Evolutionary conservation across 2,113 vertebrate species (phyloP).

Genomic region (Platichthys flesus): DNA sequence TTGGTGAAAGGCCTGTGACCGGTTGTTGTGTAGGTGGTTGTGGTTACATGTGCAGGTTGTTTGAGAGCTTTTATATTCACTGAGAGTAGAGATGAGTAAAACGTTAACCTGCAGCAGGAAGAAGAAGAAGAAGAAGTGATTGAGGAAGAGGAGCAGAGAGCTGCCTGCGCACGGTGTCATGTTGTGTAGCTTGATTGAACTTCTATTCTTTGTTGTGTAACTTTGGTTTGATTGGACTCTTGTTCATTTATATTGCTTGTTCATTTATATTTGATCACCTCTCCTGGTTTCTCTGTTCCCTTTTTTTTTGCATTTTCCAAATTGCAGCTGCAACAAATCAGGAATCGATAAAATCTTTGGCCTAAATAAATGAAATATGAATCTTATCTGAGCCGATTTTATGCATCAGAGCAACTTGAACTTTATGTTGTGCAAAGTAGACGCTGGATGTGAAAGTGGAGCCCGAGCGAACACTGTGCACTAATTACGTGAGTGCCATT

Average conservation of each 20-base stretch:
- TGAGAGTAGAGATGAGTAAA: background rate
- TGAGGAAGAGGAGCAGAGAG: background rate
- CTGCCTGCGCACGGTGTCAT: background rate
- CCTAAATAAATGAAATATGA: background rate
- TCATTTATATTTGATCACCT: background rate
- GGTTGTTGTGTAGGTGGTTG: slow-evolving; percentile 3
- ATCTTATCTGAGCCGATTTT: background rate
- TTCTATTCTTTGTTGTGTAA: background rate
- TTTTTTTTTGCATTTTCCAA: background rate
- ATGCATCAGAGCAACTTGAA: background rate
- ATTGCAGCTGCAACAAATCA: background rate
- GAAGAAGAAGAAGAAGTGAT: slow-evolving; percentile 18
- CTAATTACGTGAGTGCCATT: too few relatives aligned
- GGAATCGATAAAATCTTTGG: background rate
- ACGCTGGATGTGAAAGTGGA: too few relatives aligned
- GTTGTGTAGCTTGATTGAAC: background rate
- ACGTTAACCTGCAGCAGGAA: slow-evolving; percentile 17
- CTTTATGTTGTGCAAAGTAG: too few relatives aligned
- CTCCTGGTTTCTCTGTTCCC: background rate
- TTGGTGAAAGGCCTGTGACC: background rate
- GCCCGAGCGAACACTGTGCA: too few relatives aligned
- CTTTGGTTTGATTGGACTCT: background rate
- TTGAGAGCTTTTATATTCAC: background rate
- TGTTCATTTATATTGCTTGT: too few relatives aligned
- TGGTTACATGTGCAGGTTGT: background rate